A percentile compares a stretch with the other conserved stretches of the same genome.
phyloP scores from a whole-genome alignment of 2,113 vertebrate species.

The Pavo muticus region DNA sequence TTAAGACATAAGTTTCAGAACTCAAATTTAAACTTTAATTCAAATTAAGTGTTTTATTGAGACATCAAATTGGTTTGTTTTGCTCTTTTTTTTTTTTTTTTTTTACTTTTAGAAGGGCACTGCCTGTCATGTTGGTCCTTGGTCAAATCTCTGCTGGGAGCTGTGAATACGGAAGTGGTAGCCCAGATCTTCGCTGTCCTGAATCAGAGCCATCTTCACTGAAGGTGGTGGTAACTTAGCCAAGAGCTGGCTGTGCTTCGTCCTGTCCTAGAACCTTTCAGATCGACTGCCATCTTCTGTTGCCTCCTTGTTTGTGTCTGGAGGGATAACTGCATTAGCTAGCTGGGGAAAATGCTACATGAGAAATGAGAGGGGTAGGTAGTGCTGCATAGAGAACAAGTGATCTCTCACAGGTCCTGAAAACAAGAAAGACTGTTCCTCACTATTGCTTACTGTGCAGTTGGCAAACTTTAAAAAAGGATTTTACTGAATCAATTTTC shows the following conservation, averaged over 20 bases:
- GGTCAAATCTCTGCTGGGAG: background rate
- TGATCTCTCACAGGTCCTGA: background rate
- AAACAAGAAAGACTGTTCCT: background rate
- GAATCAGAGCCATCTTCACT: background rate
- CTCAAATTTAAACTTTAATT: too few species aligned
- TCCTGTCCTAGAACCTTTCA: background rate
- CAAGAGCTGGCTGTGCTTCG: background rate
- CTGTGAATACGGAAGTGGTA: fast-evolving
- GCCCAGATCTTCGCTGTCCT: background rate
- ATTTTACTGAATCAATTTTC: background rate
- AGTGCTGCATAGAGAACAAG: background rate
- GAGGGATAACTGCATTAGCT: background rate
- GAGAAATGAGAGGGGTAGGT: background rate
- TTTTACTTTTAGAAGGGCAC: too few species aligned
- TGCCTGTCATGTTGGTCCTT: background rate
- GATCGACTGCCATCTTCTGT: background rate
- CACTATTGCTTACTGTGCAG: background rate
- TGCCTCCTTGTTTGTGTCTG: background rate
- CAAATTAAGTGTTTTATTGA: background rate
- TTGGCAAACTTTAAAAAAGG: background rate
- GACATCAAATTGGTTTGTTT: background rate
- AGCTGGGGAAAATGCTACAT: background rate
- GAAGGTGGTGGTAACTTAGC: background rate
- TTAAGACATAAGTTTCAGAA: background rate
- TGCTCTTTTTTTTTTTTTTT: too few species aligned